Base-by-base conservation (phyloP, 2,113 vertebrate species). In the Etia nguti region DNA sequence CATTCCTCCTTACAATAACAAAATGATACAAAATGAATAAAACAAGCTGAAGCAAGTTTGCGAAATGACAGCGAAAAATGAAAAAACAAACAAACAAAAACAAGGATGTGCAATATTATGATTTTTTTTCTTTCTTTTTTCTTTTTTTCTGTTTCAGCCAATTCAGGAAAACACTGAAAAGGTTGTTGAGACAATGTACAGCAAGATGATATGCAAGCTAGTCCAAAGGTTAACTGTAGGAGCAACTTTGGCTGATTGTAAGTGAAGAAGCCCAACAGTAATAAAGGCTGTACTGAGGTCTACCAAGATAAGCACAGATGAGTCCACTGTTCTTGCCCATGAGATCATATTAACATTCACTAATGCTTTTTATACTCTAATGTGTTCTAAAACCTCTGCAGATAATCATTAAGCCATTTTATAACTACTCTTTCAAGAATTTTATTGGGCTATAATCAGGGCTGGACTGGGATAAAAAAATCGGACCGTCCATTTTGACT, bases 31-130 rank as follows among this genome's bases (percentile, higher is more conserved):
- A 10, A 24, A 43, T 2, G n/a, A 43, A 43, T 24, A 24, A 4
- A 24, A 43, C n/a, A 24, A 70, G 3, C 8, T 24, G 11, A 0
- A 24, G 65, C n/a, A 43, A n/a, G n/a, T n/a, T n/a, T 43, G 12
- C 0, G 4, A 43, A 43, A 70, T 41, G 7, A 41, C 3, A 24
- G 12, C 3, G 1, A 24, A 70, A 0, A 24, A 70, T 24, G 13
- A 43, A 36, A 36, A 62, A 2, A 54, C 5, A 12, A 36, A 34
- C 16, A 70, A n/a, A 22, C 10, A 65, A n/a, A 7, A 6, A 48
- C 46, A 46, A 46, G 12, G 12, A 24, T 41, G 22, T 43, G 12
- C 36, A 62, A 62, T 4, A 41, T 10, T 10, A 2, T 20, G 1
- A 62, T 36, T 62, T 4, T 10, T 6, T 26, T 8, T 55, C 6